Evolutionary conservation across 92 coral and sea anemone genomes (phyloP), one percentile per base, ranked within the genome.

Genomic region (Siderastrea siderea): DNA sequence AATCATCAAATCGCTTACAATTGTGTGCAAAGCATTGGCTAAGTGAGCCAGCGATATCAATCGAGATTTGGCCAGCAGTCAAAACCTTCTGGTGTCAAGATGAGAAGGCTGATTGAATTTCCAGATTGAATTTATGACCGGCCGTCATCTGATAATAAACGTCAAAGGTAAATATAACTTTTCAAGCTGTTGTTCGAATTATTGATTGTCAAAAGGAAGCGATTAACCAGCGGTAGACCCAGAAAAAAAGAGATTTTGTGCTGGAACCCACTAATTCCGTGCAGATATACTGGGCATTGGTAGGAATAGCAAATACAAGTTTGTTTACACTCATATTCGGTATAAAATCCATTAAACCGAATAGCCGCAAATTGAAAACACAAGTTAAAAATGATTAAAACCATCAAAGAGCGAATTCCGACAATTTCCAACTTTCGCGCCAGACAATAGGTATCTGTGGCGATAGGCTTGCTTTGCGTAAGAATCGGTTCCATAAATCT

Each of bases 371-470:
- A 83, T 83, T 83, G 72, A 83, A 60, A 83, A 83, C 87, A 83
- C 87, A 63, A 60, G 72, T 74, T 13, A 55, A 73, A 83, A 83
- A 59, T 72, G 80, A 74, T 60, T 47, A 58, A 83, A 72, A 63
- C 71, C 87, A 59, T 83, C 87, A 83, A 83, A 83, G 87, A 38
- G 9, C 80, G 12, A 83, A 83, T 83, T 83, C 87, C 87, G 87
- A 71, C 87, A 72, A 83, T 83, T 73, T 83, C 80, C 80, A 60
- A 83, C 87, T 83, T 74, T 83, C 38, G 61, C 79, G 78, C 38
- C 71, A 83, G 73, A 83, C 80, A 63, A 73, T 60, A 9, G 87
- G 48, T 3, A 17, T 57, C 61, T 17, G 17, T 58, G 68, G 57
- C 38, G 77, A 58, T 50, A 8, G 52, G 74, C 52, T 54, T 80